Evolutionary conservation across 2,113 vertebrate genomes (phyloP).

Genomic region (Ariopsis seemanni): DNA sequence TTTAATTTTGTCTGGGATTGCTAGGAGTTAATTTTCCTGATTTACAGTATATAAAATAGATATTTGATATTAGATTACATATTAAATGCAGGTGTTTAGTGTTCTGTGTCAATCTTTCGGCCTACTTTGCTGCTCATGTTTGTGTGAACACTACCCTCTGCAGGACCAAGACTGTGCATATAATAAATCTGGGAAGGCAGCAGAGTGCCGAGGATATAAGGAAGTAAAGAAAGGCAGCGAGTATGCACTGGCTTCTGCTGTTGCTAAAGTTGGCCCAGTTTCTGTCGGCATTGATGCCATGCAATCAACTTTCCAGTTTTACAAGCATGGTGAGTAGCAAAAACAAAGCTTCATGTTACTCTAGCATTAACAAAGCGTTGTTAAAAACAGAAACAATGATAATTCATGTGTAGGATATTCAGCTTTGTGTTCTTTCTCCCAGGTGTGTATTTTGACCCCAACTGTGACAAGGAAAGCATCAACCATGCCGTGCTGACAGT

Average conservation of each 20-base stretch:
- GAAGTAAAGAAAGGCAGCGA: conserved; percentile 81
- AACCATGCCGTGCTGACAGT: conserved; percentile 92
- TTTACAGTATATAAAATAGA: neutral
- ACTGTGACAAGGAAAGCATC: conserved; percentile 80
- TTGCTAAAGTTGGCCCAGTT: conserved; percentile 80
- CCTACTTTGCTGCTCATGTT: neutral
- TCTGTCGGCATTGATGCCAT: conserved; percentile 89
- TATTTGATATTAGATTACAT: neutral
- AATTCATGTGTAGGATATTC: neutral
- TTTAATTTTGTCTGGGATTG: too few species aligned
- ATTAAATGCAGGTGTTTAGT: neutral
- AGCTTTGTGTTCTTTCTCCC: neutral
- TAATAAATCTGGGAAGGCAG: conserved; percentile 77
- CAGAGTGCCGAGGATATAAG: conserved; percentile 79
- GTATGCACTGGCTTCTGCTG: conserved; percentile 79
- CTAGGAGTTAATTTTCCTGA: neutral
- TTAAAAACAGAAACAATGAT: neutral
- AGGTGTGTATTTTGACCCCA: conserved; percentile 89
- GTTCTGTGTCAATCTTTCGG: neutral
- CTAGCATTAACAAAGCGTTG: neutral
- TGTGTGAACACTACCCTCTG: neutral
- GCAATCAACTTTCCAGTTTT: conserved; percentile 85
- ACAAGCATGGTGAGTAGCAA: conserved; percentile 78
- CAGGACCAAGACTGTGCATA: conserved; percentile 87
- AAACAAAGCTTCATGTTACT: neutral